Evolutionary conservation across 2,113 vertebrate genomes (phyloP).

Genomic region (Mus pahari): DNA sequence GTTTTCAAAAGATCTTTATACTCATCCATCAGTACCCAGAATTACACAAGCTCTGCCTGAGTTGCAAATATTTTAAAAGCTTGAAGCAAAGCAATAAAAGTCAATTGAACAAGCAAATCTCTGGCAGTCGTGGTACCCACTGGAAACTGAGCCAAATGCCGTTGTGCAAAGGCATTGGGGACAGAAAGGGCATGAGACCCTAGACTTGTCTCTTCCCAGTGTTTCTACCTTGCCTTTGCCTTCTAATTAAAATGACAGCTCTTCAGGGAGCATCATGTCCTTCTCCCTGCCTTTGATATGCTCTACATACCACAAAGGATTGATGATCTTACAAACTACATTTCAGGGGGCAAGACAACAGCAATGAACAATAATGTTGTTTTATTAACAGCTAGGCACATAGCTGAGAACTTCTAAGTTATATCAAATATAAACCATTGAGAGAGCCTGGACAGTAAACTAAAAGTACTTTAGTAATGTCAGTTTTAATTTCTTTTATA

Average conservation of each 20-base stretch:
- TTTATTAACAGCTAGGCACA: conserved; percentile 2
- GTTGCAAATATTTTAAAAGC: conserved; percentile 74
- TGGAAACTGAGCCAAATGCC: conserved; percentile 68
- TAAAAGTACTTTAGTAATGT: conserved; percentile 15
- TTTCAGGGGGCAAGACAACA: conserved; percentile 51
- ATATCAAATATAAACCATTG: conserved; percentile 24
- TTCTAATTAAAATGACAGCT: conserved; percentile 42
- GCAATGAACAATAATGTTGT: conserved; percentile 6
- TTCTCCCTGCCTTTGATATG: conserved; percentile 26
- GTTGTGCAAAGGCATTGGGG: conserved; percentile 57
- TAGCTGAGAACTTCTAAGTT: conserved; percentile 45
- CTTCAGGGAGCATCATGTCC: not conserved
- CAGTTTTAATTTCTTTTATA: not conserved
- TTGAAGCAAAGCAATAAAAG: conserved; percentile 73
- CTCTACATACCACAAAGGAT: conserved; percentile 14
- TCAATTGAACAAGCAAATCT: conserved; percentile 72
- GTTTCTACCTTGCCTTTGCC: conserved; percentile 55
- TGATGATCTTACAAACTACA: conserved; percentile 23
- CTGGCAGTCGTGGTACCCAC: conserved; percentile 53
- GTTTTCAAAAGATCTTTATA: conserved; percentile 65
- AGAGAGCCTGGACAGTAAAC: not conserved
- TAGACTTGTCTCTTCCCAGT: not conserved
- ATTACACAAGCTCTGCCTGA: conserved; percentile 59
- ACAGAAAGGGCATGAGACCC: not conserved
- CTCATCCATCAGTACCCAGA: conserved; percentile 57